phyloP scores from a whole-genome alignment of 2,113 vertebrate species.

The Callipepla squamata region DNA sequence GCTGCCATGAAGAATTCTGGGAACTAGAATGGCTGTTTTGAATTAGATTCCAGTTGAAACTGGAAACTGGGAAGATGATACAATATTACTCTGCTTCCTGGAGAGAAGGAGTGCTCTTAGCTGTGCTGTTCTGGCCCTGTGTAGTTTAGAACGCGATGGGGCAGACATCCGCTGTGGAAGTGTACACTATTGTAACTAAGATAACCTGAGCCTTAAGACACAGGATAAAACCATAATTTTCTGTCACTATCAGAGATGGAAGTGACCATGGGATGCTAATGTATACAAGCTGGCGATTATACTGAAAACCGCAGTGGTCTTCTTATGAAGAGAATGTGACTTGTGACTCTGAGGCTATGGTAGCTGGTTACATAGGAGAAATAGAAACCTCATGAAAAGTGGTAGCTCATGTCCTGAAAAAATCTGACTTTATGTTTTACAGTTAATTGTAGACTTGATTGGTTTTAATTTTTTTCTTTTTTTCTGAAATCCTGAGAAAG shows the following conservation, averaged over 20 bases:
- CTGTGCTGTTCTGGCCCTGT: neutral
- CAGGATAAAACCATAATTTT: neutral
- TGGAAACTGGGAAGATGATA: neutral
- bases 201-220: neutral
- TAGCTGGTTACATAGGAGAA: neutral
- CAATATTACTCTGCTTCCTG: neutral
- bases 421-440: neutral
- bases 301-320: neutral
- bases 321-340: neutral
- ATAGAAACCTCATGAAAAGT: neutral
- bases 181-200: accelerated
- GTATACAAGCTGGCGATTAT: neutral
- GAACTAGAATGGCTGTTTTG: neutral
- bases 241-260: neutral
- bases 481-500: neutral
- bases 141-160: neutral
- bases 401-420: neutral
- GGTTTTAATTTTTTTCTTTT: neutral
- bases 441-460: neutral
- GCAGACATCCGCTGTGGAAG: neutral
- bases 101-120: neutral
- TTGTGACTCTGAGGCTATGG: neutral
- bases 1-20: neutral
- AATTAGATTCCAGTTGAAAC: neutral
- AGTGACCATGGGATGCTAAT: neutral